A percentile compares a stretch with the other conserved stretches of the same genome.
phyloP scores from a whole-genome alignment of 2,888 invertebrate genomes.

The Epistrophe grossulariae region DNA sequence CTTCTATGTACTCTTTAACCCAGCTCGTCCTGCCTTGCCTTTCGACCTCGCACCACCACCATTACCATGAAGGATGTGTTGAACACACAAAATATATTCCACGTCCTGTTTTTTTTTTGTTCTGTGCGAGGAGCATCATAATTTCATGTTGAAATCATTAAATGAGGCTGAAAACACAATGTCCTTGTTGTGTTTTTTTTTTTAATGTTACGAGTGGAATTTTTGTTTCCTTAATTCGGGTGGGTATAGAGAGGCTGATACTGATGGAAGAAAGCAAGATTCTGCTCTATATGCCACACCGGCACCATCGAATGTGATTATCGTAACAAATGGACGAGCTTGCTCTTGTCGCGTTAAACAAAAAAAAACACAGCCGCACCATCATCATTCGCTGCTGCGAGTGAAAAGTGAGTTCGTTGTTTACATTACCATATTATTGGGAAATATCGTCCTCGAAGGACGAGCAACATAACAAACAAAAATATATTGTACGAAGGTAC shows the following conservation, averaged over 20 bases:
- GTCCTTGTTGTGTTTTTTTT: conserved; percentile 53
- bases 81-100: conserved; percentile 51
- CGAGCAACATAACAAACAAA: background rate
- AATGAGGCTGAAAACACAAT: conserved; percentile 73
- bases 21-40: background rate
- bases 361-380: conserved; percentile 13
- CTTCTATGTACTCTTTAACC: background rate
- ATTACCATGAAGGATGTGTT: conserved; percentile 19
- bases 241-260: background rate
- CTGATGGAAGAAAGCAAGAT: background rate
- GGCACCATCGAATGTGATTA: conserved; percentile 67
- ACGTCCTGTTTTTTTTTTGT: conserved; percentile 29
- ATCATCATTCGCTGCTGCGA: conserved; percentile 46
- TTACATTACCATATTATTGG: conserved; percentile 72
- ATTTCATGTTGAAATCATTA: conserved; percentile 73
- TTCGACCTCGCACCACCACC: background rate
- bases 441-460: conserved; percentile 60
- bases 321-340: conserved; percentile 73
- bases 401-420: conserved; percentile 56
- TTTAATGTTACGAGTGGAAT: conserved; percentile 59
- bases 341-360: conserved; percentile 51
- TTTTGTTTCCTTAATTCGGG: background rate
- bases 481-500: background rate
- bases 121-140: conserved; percentile 53
- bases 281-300: background rate